A percentile compares a stretch with the other conserved stretches of the same genome.
Evolutionary conservation across 2,888 invertebrate genomes (phyloP).

Genomic region (Ophioninae sp.): DNA sequence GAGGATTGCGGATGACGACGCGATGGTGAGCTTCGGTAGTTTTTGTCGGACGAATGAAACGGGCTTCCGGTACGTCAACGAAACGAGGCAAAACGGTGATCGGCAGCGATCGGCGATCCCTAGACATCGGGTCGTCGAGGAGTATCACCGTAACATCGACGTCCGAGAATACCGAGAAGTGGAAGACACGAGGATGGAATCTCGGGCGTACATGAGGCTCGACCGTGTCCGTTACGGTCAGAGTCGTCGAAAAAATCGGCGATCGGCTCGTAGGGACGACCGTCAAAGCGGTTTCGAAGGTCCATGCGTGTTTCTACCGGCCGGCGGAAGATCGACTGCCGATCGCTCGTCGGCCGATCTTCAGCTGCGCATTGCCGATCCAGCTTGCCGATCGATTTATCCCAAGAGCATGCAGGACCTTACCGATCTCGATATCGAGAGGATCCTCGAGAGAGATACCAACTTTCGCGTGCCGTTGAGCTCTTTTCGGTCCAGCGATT

Average conservation of each 20-base stretch:
- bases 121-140: constrained; percentile 36
- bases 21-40: neutral
- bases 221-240: constrained; percentile 45
- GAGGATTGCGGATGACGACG: constrained; percentile 18
- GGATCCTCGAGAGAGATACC: constrained; percentile 72
- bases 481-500: constrained; percentile 55
- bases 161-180: constrained; percentile 45
- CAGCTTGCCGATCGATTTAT: constrained; percentile 68
- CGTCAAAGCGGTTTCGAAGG: constrained; percentile 28
- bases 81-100: constrained; percentile 56
- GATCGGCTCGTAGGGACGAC: constrained; percentile 27
- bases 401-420: constrained; percentile 77
- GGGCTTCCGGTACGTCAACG: constrained; percentile 49
- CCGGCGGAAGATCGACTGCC: constrained; percentile 65
- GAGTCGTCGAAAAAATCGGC: constrained; percentile 6
- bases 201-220: constrained; percentile 50
- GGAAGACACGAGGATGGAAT: constrained; percentile 40
- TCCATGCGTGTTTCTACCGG: constrained; percentile 71
- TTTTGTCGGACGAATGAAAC: neutral
- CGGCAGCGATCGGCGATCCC: neutral
- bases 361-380: constrained; percentile 44
- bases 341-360: constrained; percentile 70
- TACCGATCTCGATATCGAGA: constrained; percentile 76
- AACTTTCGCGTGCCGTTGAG: constrained; percentile 64
- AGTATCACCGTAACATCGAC: constrained; percentile 59